Evolutionary conservation across 2,888 invertebrate genomes (phyloP), one percentile per base, ranked within the genome.

Genomic region (Lobophora halterata): DNA sequence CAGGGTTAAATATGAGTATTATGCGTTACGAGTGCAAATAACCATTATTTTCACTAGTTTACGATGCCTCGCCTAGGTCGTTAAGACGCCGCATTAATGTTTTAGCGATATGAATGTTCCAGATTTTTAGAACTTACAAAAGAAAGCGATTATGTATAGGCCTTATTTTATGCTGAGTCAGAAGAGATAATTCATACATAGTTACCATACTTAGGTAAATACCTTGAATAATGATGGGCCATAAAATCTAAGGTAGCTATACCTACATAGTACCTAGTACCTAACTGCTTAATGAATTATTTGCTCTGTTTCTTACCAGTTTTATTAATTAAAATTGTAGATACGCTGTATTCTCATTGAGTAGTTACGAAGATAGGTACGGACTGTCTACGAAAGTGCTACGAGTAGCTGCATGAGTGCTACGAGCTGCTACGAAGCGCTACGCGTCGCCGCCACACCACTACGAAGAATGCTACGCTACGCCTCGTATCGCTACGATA

Each of bases 21-120:
- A 38, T 38, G 38, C 40, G 42, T 38, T 33, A 32, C 5, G 21
- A 40, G 28, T 46, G 44, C 36, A 32, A 44, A 52, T 46, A 46
- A 52, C 55, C 60, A 65, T 68, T 69, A 66, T 39, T 57, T 54
- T 46, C 64, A 46, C 70, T 71, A 68, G 65, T 69, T 58, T 65
- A 64, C 61, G 29, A 34, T 41, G 47, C 70, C 77, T 57, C 74
- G 37, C 78, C 79, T 52, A 49, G 39, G 65, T 81, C 79, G 75
- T 80, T 81, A 79, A 67, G 70, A 65, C 44, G 46, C 68, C 65
- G 72, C 75, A 73, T 58, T 68, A 67, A 66, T 63, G 56, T 71
- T 58, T 75, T 71, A 75, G 58, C 53, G 49, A 49, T 67, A 65
- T 70, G 55, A 63, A 59, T 61, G 32, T 28, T 34, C 28, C 29